A percentile compares a stretch with the other conserved stretches of the same genome.
These are phyloP conservation scores for Nesospiza acunhae DNA, from an alignment of 2,113 vertebrate genomes.

Conservation along the genomic window DNA sequence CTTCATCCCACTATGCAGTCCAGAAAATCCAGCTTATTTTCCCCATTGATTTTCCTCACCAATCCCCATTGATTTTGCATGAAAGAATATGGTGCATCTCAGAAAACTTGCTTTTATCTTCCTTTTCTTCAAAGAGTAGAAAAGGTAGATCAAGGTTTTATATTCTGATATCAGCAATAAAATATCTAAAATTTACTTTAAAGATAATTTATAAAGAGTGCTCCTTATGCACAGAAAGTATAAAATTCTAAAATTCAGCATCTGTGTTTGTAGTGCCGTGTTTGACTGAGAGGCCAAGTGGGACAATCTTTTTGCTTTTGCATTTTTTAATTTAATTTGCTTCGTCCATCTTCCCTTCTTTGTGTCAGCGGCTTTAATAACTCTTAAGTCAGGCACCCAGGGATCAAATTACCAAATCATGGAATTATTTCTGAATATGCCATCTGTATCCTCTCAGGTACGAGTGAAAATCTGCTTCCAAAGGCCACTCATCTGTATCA, in stretches of 20 bases:
- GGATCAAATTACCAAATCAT: not conserved
- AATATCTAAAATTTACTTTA: not conserved
- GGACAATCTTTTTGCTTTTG: not conserved
- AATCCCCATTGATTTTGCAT: not conserved
- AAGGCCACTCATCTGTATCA: not conserved
- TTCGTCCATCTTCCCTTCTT: not conserved
- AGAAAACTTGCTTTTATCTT: not conserved
- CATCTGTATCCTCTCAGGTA: not conserved
- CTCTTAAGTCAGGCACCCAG: not conserved
- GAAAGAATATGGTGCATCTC: not conserved
- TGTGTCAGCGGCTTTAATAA: not conserved
- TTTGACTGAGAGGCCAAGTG: rapidly evolving
- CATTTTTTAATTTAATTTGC: not conserved
- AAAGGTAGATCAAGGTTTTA: not conserved
- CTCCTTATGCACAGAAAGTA: not conserved
- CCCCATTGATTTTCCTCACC: constrained; percentile 12
- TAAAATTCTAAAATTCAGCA: not conserved
- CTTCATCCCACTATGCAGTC: not conserved
- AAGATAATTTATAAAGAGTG: not conserved
- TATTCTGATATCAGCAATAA: not conserved
- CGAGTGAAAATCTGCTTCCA: not conserved
- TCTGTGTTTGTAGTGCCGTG: not conserved
- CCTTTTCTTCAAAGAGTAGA: not conserved
- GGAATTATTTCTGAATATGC: constrained; percentile 7
- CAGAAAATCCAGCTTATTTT: not conserved